phyloP scores from a whole-genome alignment of 2,113 vertebrate species.

The Salvelinus sp. region DNA sequence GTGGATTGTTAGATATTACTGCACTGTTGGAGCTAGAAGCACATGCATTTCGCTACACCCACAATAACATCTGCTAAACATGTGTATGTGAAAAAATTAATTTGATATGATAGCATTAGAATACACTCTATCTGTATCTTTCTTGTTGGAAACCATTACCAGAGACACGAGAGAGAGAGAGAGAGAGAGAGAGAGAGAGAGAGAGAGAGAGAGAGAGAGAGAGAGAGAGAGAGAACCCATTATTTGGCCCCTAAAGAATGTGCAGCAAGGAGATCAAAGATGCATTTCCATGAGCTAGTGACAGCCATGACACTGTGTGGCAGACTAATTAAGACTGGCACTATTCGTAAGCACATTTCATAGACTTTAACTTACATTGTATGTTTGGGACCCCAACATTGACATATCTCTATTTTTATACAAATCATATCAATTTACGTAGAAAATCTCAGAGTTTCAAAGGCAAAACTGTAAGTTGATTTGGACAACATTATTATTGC shows the following conservation, averaged over 20 bases:
- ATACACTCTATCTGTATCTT: background rate
- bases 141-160: background rate
- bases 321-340: conserved; percentile 54
- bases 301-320: conserved; percentile 56
- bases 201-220: background rate
- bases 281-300: background rate
- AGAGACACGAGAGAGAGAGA: background rate
- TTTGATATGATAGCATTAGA: background rate
- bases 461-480: conserved; percentile 14
- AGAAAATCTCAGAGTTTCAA: background rate
- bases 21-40: no score
- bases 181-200: background rate
- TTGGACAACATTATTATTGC: conserved; percentile 18
- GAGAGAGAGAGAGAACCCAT: background rate
- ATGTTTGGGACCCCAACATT: conserved; percentile 38
- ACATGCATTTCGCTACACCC: no score
- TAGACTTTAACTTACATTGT: conserved; percentile 25
- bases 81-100: no score
- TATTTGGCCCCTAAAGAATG: background rate
- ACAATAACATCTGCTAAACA: no score
- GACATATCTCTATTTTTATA: background rate
- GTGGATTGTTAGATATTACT: no score
- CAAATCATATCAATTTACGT: background rate
- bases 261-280: background rate
- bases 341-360: conserved; percentile 39